Conservation (phyloP, 1,140 invertebrate species). For the Lepidostoma basale region DNA sequence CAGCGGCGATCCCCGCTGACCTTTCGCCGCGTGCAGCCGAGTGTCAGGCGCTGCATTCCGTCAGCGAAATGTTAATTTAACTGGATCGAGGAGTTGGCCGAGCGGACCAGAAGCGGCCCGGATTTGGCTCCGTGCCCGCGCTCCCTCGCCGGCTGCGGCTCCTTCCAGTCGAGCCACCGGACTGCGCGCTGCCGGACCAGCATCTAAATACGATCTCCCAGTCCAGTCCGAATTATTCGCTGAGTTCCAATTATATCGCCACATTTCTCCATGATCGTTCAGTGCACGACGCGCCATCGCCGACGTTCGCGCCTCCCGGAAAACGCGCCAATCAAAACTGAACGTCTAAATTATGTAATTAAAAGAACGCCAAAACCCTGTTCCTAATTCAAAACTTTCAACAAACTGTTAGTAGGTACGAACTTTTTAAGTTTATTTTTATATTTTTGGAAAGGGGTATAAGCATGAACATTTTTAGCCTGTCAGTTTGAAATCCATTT, state of each 20-base stretch:
- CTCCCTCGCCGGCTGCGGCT: no score
- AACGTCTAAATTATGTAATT: conserved; percentile 29
- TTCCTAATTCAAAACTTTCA: not conserved
- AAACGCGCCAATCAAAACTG: conserved; percentile 13
- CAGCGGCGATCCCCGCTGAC: conserved; percentile 1
- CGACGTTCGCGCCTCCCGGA: conserved; percentile 7
- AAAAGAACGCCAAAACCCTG: not conserved
- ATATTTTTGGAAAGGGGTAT: no score
- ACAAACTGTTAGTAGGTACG: not conserved
- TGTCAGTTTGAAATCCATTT: no score
- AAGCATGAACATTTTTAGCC: no score
- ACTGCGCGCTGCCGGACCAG: conserved; percentile 26
- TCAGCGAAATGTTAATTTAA: conserved; percentile 18
- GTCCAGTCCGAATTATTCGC: conserved; percentile 35
- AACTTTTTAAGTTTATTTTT: not conserved
- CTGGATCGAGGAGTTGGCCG: conserved; percentile 14
- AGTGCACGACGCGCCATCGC: conserved; percentile 17
- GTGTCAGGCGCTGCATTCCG: conserved; percentile 22
- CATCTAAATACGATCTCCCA: conserved; percentile 38
- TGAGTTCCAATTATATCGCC: conserved; percentile 45
- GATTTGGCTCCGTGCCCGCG: conserved; percentile 56
- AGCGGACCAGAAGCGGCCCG: conserved; percentile 47
- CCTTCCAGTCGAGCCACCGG: conserved; percentile 49
- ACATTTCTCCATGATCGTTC: conserved; percentile 39
- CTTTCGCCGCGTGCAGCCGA: not conserved